Base-by-base conservation (phyloP, 2,888 invertebrate genomes). In the Sesia apiformis region DNA sequence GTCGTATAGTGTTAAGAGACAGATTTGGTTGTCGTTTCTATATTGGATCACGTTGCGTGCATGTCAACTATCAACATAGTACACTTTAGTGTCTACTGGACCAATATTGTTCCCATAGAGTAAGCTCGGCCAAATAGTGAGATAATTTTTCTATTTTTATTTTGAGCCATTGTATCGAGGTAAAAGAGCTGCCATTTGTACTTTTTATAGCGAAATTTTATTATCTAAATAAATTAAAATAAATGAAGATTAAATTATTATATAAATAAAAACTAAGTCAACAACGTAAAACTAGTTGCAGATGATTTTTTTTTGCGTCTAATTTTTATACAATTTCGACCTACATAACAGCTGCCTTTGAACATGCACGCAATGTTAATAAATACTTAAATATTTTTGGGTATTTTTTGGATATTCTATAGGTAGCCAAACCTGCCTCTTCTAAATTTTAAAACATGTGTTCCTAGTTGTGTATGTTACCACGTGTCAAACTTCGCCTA, bases 91-190 rank as follows among this genome's bases (percentile, higher is more conserved):
- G 63, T 63, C 66, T 66, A 68, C 72, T 81, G 82, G 70, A 72
- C 81, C 81, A 81, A 81, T 78, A 84, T 88, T 88, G 88, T 84
- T 88, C 87, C 88, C 88, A 77, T 76, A 76, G 70, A 78, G 72
- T 87, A 88, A 88, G 87, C 87, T 86, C 87, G 78, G 79, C 84
- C 79, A 76, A 86, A 82, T 70, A 66, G 60, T 65, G 57, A 64
- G 63, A 63, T 59, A 60, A 23, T 60, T 67, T 63, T 68, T 66
- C 61, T 63, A 61, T 69, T 65, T 69, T 67, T 62, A 60, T 63
- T 71, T 66, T 62, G 68, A 72, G 69, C 70, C 67, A 69, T 68
- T 69, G 53, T 67, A 68, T 70, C 67, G 65, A 70, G 60, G 56
- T 61, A 63, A 66, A 71, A 69, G 74, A 87, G 87, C 87, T 88